Evolutionary conservation across 1,140 invertebrate genomes (phyloP).

Genomic region (Panagrolaimus sp.): DNA sequence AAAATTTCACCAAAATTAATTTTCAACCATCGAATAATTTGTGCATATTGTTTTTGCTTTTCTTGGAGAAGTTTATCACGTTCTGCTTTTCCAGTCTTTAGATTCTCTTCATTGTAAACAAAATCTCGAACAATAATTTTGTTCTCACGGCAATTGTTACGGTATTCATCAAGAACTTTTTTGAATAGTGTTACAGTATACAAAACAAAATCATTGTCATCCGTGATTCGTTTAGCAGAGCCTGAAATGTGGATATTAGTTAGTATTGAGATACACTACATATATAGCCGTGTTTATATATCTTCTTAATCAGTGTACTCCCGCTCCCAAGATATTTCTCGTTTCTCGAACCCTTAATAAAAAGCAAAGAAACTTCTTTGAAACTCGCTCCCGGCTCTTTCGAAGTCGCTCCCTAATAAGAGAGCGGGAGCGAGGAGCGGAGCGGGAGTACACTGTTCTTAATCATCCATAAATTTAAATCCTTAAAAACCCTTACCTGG

Average conservation of each 20-base stretch:
- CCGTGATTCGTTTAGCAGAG: slow-evolving; percentile 74
- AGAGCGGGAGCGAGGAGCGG: no score
- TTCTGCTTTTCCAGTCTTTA: slow-evolving; percentile 92
- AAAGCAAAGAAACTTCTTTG: no score
- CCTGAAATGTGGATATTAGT: slow-evolving; percentile 62
- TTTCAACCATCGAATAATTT: slow-evolving; percentile 91
- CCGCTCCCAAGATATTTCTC: no score
- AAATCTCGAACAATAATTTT: slow-evolving; percentile 93
- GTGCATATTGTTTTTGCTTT: slow-evolving; percentile 95
- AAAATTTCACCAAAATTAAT: slow-evolving; percentile 99
- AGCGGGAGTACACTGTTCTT: no score
- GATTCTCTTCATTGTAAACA: slow-evolving; percentile 90
- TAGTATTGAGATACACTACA: no score
- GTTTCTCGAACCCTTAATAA: no score
- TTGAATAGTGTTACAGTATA: slow-evolving; percentile 94
- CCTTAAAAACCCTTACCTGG: slow-evolving; percentile 62
- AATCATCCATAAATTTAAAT: no score
- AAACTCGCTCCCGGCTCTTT: no score
- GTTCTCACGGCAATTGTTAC: slow-evolving; percentile 85
- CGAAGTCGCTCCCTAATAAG: no score
- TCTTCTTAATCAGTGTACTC: no score
- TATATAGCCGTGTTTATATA: no score
- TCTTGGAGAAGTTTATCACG: slow-evolving; percentile 91
- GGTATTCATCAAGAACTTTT: slow-evolving; percentile 94
- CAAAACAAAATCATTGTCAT: slow-evolving; percentile 86